phyloP scores from a whole-genome alignment of 2,888 invertebrate species.

The Pegoplata infirma region DNA sequence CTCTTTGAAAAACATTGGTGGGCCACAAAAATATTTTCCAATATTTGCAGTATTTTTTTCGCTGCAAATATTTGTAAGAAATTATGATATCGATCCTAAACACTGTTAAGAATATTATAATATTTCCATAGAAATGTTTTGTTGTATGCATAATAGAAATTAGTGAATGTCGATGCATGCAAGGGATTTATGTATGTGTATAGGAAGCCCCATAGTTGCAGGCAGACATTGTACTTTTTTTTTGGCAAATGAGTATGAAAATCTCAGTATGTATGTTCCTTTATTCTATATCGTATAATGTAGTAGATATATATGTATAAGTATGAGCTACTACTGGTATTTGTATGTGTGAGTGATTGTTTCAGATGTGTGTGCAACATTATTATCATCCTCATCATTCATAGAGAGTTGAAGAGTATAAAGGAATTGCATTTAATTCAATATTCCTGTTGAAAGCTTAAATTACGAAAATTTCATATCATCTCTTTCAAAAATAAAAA shows the following conservation, averaged over 20 bases:
- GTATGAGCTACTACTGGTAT: not conserved
- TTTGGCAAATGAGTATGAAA: slow-evolving; percentile 14
- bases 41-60: too few relatives aligned
- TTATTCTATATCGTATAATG: slow-evolving; percentile 13
- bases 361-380: slow-evolving; percentile 8
- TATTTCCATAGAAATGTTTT: slow-evolving; percentile 33
- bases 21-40: too few relatives aligned
- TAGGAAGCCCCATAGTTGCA: not conserved
- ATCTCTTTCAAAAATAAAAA: not conserved
- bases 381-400: slow-evolving; percentile 36
- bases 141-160: slow-evolving; percentile 35
- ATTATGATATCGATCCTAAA: not conserved
- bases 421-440: slow-evolving; percentile 61
- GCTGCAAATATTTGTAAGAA: too few relatives aligned
- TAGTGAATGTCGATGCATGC: slow-evolving; percentile 3
- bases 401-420: not conserved
- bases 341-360: not conserved
- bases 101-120: slow-evolving; percentile 11
- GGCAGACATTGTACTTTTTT: slow-evolving; percentile 2
- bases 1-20: too few relatives aligned
- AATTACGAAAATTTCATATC: slow-evolving; percentile 48
- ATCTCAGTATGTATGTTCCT: slow-evolving; percentile 10
- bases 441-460: slow-evolving; percentile 64
- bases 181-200: slow-evolving; percentile 19
- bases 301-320: slow-evolving; percentile 4